Base-by-base conservation (phyloP, 2,888 invertebrate species). In the Drosophila fulvimacula region DNA sequence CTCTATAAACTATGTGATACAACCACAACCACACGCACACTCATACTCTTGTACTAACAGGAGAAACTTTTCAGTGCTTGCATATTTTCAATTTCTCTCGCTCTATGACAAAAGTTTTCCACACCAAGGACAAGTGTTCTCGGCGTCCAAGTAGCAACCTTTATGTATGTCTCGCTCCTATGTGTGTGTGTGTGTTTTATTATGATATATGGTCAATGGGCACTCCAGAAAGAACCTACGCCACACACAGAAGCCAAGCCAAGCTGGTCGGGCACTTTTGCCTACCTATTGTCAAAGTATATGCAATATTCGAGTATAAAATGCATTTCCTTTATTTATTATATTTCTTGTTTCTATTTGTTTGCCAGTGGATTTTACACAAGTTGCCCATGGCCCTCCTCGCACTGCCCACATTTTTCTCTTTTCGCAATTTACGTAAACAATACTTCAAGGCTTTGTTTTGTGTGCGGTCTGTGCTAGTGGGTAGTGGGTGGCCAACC, bases 31-130 rank as follows among this genome's bases (percentile, higher is more conserved):
- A 51, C 55, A 36, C 21, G 39, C 56, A 41, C 48, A 58, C 58
- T 19, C 38, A 55, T 46, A 42, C 52, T 53, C 34, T 61, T 66
- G 76, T 61, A 52, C 24, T 68, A 81, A 68, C 82, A 73, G 76
- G 58, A 71, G 76, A 86, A 82, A 86, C 38, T 87, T 84, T 82
- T 64, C 63, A 67, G 56, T 65, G 76, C 68, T 62, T 85, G 80
- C 76, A 87, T 83, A 87, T 87, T 87, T 87, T 85, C 82, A 87
- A 87, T 82, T 83, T 85, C 69, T 24, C 36, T 65, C 42, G 72
- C 65, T 52, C 52, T 69, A 79, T 60, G 65, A 87, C 76, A 87
- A 84, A 82, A 82, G 79, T 87, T 87, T 78, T 74, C 57, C 78
- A 83, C 86, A 68, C 80, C 87, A 83, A 83, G 83, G 83, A 85